These are phyloP conservation scores for Trachurus trachurus DNA, from an alignment of 2,797 vertebrate species.

Conservation along the genomic window DNA sequence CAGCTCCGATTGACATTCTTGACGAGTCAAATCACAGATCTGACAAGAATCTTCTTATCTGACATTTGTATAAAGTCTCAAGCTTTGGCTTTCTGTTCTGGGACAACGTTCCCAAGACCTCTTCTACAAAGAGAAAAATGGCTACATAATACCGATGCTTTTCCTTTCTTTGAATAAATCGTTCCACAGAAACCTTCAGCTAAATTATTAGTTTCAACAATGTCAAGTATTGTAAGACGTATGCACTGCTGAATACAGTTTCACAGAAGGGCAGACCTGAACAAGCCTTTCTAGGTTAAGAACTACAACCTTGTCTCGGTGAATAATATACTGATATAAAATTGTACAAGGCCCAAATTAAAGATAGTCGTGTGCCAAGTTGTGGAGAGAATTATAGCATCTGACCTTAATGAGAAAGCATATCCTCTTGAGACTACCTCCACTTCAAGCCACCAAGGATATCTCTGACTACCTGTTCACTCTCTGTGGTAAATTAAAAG, in stretches of 20 bases:
- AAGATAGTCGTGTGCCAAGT: constrained; percentile 41
- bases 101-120: constrained; percentile 13
- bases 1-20: constrained; percentile 45
- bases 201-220: not conserved
- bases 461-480: constrained; percentile 59
- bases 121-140: not conserved
- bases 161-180: not conserved
- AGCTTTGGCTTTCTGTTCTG: constrained; percentile 30
- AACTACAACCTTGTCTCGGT: constrained; percentile 22
- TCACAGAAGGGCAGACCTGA: not conserved
- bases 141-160: not conserved
- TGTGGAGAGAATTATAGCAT: constrained; percentile 56
- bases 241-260: not conserved
- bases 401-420: constrained; percentile 65
- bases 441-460: constrained; percentile 52
- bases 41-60: constrained; percentile 62
- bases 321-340: constrained; percentile 37
- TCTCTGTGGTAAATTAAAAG: constrained; percentile 62
- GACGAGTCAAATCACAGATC: constrained; percentile 36
- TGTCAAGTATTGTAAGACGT: not conserved
- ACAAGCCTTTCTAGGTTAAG: not conserved
- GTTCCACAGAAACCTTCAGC: not conserved
- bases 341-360: constrained; percentile 42
- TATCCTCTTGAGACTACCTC: constrained; percentile 54
- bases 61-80: constrained; percentile 63